Base-by-base conservation (phyloP, 2,113 vertebrate genomes). In the Capreolus pygargus region DNA sequence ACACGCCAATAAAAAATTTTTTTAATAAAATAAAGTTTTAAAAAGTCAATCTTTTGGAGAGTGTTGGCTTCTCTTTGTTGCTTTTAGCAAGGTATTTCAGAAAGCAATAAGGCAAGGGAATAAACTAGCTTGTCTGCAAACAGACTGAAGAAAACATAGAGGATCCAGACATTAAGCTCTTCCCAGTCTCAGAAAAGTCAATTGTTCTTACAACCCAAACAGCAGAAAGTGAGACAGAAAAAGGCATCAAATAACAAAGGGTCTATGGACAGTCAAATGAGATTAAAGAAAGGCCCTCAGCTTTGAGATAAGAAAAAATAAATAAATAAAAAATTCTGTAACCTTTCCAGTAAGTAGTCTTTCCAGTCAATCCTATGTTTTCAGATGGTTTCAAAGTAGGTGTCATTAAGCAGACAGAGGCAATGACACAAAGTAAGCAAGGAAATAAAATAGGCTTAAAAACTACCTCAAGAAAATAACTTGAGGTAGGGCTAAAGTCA, bases 51-150 rank as follows among this genome's bases (percentile, higher is more conserved):
- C 10, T 86, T 36, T 91, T 9, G 19, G 9, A 45, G 4, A 67
- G 58, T 55, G 67, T 52, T 93, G 43, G 27, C 30, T 96, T 95
- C 54, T 82, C 25, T 23, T 92, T 84, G 81, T 17, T 94, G 30
- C 9, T 91, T 87, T 84, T 84, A 76, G 52, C 36, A 88, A 74
- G 13, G 7, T n/a, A 84, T 88, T 88, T 86, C 28, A 12, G 39
- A 96, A 81, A 79, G 47, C 79, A 81, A 7, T 52, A 28, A 57
- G 5, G 3, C 52, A 3, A 47, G 5, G 43, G n/a, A 67, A 43
- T 30, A 5, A 84, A 39, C 6, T 33, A n/a, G 11, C 45, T 50
- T 12, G 23, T 57, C 9, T 93, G 9, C 25, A 86, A 67, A 45
- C 27, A 57, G 28, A 47, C 15, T 89, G 45, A 89, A 23, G 16